These are phyloP conservation scores for Chlorops oryzae DNA, from an alignment of 1,140 invertebrate genomes.

Conservation along the genomic window DNA sequence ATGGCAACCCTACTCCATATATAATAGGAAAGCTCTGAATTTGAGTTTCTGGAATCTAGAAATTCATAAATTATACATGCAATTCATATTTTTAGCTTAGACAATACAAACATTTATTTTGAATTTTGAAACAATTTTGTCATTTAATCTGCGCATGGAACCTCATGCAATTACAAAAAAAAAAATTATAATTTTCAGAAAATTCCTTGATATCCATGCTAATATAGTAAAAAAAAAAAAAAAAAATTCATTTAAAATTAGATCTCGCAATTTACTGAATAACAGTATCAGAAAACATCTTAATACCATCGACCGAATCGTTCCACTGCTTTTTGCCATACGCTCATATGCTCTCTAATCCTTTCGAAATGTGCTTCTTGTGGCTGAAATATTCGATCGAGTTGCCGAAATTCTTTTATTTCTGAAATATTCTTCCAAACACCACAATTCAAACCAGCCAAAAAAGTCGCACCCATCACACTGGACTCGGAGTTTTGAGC, in stretches of 20 bases:
- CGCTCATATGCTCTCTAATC: slow-evolving; percentile 49
- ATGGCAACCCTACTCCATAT: not conserved
- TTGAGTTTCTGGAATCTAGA: not conserved
- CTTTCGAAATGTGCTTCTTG: slow-evolving; percentile 46
- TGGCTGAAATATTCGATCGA: slow-evolving; percentile 59
- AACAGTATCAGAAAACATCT: too few relatives aligned
- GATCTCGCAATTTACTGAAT: too few relatives aligned
- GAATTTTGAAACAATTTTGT: not conserved
- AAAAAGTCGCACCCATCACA: slow-evolving; percentile 69
- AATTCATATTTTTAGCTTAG: not conserved
- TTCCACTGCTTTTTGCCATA: slow-evolving; percentile 64
- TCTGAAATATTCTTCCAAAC: slow-evolving; percentile 68
- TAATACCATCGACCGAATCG: slow-evolving; percentile 64
- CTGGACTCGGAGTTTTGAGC: slow-evolving; percentile 64
- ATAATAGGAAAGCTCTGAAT: not conserved
- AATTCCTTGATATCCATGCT: not conserved
- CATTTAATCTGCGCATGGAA: not conserved
- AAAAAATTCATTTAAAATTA: slow-evolving; percentile 7
- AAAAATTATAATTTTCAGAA: not conserved
- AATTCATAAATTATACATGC: slow-evolving; percentile 1
- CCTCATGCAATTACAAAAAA: not conserved
- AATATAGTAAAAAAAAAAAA: slow-evolving; percentile 1
- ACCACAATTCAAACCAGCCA: slow-evolving; percentile 76
- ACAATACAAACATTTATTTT: not conserved
- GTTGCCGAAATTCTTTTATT: slow-evolving; percentile 54